Conservation (phyloP, 2,888 invertebrate genomes). For the Ormyrus nitidulus region DNA sequence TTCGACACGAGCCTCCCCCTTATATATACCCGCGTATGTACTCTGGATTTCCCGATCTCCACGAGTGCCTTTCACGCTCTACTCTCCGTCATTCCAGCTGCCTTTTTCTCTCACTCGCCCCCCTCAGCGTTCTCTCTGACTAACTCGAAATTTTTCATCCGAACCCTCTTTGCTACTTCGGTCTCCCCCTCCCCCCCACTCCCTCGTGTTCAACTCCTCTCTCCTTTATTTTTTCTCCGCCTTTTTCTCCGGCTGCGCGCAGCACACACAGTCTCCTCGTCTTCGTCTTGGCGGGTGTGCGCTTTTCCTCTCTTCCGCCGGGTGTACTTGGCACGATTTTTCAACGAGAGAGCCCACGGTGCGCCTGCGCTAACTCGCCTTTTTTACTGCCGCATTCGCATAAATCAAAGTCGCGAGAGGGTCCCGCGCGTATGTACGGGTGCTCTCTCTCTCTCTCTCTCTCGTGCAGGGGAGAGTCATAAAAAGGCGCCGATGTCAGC, state of each 20-base stretch:
- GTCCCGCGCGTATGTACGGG: background rate
- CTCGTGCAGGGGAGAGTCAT: background rate
- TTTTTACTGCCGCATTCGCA: conserved; percentile 24
- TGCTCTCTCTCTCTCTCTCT: no score
- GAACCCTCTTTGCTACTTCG: background rate
- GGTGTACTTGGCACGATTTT: conserved; percentile 28
- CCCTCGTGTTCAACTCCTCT: background rate
- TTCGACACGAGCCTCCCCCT: background rate
- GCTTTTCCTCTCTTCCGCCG: background rate
- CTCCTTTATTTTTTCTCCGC: background rate
- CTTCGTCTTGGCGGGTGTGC: no score
- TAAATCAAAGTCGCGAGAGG: conserved; percentile 34
- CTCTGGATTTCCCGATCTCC: conserved; percentile 5
- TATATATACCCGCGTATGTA: background rate
- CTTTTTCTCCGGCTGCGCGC: background rate
- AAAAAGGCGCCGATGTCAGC: background rate
- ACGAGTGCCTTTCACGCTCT: background rate
- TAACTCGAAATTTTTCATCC: conserved; percentile 31
- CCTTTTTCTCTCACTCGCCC: background rate
- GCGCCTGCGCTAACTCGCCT: background rate
- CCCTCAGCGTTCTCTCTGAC: background rate
- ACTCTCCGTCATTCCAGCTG: background rate
- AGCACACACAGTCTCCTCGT: no score
- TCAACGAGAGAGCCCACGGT: background rate
- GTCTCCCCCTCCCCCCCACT: background rate